A percentile compares a stretch with the other conserved stretches of the same genome.
phyloP scores from a whole-genome alignment of 2,888 invertebrate genomes.

The Erpobdella octoculata region DNA sequence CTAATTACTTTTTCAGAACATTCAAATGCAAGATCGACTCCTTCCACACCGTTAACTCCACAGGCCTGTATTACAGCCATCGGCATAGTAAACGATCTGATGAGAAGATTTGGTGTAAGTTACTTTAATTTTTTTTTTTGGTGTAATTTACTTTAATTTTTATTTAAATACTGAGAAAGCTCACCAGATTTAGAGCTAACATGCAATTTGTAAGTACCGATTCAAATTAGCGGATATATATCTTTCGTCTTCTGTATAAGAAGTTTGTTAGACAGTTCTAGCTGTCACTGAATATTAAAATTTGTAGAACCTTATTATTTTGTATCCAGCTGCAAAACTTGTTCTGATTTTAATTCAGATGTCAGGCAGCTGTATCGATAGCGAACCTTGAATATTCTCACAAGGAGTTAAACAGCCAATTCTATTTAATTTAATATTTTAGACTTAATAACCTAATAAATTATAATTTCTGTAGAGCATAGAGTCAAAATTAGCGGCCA shows the following conservation, averaged over 20 bases:
- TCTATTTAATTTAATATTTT: neutral
- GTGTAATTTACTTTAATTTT: neutral
- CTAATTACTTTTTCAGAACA: no score
- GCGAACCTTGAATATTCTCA: no score
- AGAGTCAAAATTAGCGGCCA: conserved; percentile 4
- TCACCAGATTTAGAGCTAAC: neutral
- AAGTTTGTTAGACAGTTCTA: neutral
- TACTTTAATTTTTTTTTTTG: neutral
- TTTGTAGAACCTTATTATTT: neutral
- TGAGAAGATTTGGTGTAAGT: conserved; percentile 13
- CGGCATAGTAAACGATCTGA: neutral
- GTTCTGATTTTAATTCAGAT: no score
- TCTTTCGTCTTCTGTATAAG: no score
- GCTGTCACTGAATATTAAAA: no score
- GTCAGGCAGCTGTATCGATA: no score
- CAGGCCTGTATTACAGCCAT: conserved; percentile 13
- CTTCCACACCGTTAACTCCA: neutral
- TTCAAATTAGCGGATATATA: no score
- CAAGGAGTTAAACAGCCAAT: neutral
- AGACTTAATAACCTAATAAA: neutral
- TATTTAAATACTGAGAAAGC: neutral
- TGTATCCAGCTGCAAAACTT: no score
- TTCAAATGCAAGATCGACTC: no score
- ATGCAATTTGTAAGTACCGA: no score
- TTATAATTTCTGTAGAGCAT: neutral